Percentiles rank a stretch among this genome's conserved stretches.
Evolutionary conservation across 2,888 invertebrate genomes (phyloP).

Genomic region (Dynastes maya): DNA sequence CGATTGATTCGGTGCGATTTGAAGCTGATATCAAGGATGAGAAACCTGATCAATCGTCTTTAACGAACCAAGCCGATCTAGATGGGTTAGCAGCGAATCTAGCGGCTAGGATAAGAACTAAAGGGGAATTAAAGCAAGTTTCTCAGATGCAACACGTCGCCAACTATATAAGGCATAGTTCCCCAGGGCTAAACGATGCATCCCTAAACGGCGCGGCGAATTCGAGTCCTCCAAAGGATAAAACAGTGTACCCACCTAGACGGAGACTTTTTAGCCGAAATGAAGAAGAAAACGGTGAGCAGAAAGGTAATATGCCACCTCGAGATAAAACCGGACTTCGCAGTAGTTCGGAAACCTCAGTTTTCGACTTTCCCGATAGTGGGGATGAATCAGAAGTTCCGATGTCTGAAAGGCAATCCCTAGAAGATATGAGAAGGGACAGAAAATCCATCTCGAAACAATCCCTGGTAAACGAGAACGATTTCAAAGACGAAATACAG

Average conservation of each 20-base stretch:
- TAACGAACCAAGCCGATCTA: conserved; percentile 63
- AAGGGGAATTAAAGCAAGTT: conserved; percentile 84
- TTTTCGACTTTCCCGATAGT: conserved; percentile 78
- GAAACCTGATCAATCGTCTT: conserved; percentile 53
- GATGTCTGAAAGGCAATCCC: conserved; percentile 77
- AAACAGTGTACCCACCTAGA: conserved; percentile 67
- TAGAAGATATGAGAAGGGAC: conserved; percentile 77
- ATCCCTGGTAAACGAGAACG: conserved; percentile 71
- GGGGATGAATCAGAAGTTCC: conserved; percentile 78
- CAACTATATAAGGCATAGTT: conserved; percentile 51
- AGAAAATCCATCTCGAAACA: conserved; percentile 76
- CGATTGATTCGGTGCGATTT: conserved; percentile 78
- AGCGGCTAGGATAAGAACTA: conserved; percentile 86
- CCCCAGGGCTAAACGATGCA: conserved; percentile 31
- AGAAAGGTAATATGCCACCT: conserved; percentile 64
- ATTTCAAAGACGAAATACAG: conserved; percentile 57
- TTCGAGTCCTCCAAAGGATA: conserved; percentile 71
- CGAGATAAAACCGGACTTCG: conserved; percentile 72
- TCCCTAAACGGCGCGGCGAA: conserved; percentile 48
- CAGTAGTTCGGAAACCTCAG: conserved; percentile 77
- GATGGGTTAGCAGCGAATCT: conserved; percentile 77
- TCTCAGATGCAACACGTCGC: conserved; percentile 58
- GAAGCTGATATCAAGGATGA: conserved; percentile 68
- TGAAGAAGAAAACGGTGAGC: conserved; percentile 70
- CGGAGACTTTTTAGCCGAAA: conserved; percentile 76